Evolutionary conservation across 64 coral and sea anemone species (phyloP), one percentile per base, ranked within the genome.

Genomic region (Actinia equina): DNA sequence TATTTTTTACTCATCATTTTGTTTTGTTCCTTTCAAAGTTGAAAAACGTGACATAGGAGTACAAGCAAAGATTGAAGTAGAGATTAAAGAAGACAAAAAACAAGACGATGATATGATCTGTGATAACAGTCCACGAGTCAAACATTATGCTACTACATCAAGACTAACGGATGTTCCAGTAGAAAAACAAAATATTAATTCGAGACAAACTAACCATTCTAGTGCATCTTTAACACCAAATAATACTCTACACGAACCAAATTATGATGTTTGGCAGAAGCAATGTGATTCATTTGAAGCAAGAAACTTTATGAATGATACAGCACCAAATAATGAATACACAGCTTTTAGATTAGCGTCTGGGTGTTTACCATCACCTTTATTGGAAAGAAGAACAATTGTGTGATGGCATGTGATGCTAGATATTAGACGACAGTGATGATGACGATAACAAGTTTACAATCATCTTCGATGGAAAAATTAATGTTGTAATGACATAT

Each of bases 301-400:
- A 42, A 80, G 91, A 17, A 96, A 96, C 67, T 85, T 96, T 86
- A 44, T 77, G 49, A 23, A 79, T 17, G 43, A 37, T 61, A 77
- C 85, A 61, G 77, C 86, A n/a, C 87, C 88, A 27, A 64, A 27
- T 69, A 71, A 82, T 20, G 86, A 69, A 23, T 90, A 96, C 14
- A 88, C 86, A 26, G 94, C 91, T 52, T 84, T 90, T 58, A 85
- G 94, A 19, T 53, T 96, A 7, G 94, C 94, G 1, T 93, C 91
- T 45, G 63, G 84, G 6, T 58, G 69, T 53, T 61, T 93, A n/a
- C 82, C 91, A 52, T 96, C 94, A 41, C 94, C 94, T 0, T 15
- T 91, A 0, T 19, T 91, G 19, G 94, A 92, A 13, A 88, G 94
- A 83, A 84, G 94, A 16, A 57, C 55, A 57, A 1, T 57, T 11